phyloP scores from a whole-genome alignment of 2,888 invertebrate genomes.

The Anarsia innoxiella region DNA sequence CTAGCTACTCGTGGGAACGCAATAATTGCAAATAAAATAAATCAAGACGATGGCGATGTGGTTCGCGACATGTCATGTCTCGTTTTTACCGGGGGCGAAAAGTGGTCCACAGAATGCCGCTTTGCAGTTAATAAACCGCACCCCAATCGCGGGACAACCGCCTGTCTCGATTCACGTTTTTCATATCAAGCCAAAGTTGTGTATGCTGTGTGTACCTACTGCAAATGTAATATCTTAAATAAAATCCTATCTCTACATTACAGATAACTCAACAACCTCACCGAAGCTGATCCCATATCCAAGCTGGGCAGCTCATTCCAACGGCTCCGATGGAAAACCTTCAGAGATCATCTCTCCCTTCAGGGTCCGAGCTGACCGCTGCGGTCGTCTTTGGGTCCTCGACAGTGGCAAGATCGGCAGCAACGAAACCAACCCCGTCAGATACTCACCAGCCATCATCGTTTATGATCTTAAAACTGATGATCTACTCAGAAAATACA shows the following conservation, averaged over 20 bases:
- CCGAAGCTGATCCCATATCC: constrained; percentile 86
- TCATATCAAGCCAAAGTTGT: too few relatives aligned
- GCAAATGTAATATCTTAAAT: too few relatives aligned
- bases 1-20: too few relatives aligned
- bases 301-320: constrained; percentile 85
- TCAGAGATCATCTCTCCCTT: constrained; percentile 84
- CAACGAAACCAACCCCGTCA: constrained; percentile 60
- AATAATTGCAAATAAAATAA: too few relatives aligned
- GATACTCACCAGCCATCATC: constrained; percentile 77
- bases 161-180: too few relatives aligned
- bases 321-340: constrained; percentile 55
- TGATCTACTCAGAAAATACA: constrained; percentile 78
- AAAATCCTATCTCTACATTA: constrained; percentile 31
- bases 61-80: too few relatives aligned
- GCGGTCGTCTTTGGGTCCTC: constrained; percentile 86
- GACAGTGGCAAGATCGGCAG: constrained; percentile 82
- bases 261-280: constrained; percentile 79
- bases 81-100: too few relatives aligned
- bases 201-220: too few relatives aligned
- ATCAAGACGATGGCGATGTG: too few relatives aligned
- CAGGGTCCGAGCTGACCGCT: constrained; percentile 82
- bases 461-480: constrained; percentile 84
- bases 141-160: too few relatives aligned
- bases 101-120: too few relatives aligned
- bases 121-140: too few relatives aligned